phyloP scores from a whole-genome alignment of 1,140 invertebrate genomes.

The Lepidurus packardi region DNA sequence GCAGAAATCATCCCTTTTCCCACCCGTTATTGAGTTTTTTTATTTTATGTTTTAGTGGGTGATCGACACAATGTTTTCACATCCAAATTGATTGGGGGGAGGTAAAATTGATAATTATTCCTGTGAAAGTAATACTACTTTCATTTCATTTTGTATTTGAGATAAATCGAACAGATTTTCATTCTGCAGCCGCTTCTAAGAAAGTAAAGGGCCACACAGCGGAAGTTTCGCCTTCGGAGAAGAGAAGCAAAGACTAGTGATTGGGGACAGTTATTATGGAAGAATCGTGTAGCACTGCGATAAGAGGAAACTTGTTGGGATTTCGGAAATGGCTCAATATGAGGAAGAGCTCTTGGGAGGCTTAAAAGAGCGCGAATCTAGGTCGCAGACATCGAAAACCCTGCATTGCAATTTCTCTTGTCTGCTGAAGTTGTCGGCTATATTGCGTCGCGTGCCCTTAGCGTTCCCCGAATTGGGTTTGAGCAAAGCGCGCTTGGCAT shows the following conservation, averaged over 20 bases:
- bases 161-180: too few species aligned
- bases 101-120: too few species aligned
- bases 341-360: not conserved
- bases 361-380: not conserved
- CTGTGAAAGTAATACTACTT: too few species aligned
- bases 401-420: conserved; percentile 5
- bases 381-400: not conserved
- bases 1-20: too few species aligned
- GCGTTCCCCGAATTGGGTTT: not conserved
- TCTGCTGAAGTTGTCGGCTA: not conserved
- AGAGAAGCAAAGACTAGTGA: not conserved
- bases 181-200: too few species aligned
- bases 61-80: too few species aligned
- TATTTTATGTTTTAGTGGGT: too few species aligned
- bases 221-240: not conserved
- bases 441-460: not conserved
- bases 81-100: too few species aligned
- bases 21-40: too few species aligned
- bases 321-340: not conserved
- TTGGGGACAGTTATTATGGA: not conserved
- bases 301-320: not conserved
- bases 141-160: too few species aligned
- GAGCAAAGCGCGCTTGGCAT: not conserved
- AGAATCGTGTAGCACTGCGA: not conserved
- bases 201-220: too few species aligned